Percentiles rank a stretch among this genome's conserved stretches.
Conservation (phyloP, 1,140 invertebrate genomes). For the Ceratosolen fusciceps region DNA sequence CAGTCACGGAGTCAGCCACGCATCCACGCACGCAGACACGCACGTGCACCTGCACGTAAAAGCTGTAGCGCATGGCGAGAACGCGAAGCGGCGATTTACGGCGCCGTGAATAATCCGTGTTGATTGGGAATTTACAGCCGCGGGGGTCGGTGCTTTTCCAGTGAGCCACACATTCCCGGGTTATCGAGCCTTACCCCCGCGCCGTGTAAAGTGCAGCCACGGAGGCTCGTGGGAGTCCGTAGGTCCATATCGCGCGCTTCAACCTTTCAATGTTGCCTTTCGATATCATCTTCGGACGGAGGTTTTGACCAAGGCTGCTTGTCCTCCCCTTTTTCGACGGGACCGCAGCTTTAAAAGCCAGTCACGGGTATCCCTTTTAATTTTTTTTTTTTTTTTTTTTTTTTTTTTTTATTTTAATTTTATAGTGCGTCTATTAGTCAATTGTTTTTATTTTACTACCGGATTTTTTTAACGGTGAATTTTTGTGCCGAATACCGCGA, state of each 20-base stretch:
- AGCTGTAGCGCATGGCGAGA: too few species aligned
- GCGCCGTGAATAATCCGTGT: conserved; percentile 29
- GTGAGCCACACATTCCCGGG: background rate
- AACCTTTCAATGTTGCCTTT: background rate
- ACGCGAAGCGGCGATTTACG: conserved; percentile 8
- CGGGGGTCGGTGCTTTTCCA: background rate
- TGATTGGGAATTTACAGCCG: conserved; percentile 38
- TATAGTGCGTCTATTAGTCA: background rate
- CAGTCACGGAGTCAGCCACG: too few species aligned
- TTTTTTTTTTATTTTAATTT: too few species aligned
- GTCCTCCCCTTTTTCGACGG: background rate
- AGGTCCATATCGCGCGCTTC: background rate
- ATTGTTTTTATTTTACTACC: background rate
- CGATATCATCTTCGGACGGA: too few species aligned
- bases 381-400: too few species aligned
- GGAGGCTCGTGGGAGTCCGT: background rate
- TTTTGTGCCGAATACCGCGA: background rate
- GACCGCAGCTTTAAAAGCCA: background rate
- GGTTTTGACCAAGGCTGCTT: too few species aligned
- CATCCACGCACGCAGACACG: too few species aligned
- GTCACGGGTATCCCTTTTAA: too few species aligned
- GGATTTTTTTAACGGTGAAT: background rate
- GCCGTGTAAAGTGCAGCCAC: background rate
- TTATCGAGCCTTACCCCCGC: background rate
- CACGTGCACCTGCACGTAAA: too few species aligned